Conservation (phyloP, 2,888 invertebrate species). For the Sylvicola fuscatus region DNA sequence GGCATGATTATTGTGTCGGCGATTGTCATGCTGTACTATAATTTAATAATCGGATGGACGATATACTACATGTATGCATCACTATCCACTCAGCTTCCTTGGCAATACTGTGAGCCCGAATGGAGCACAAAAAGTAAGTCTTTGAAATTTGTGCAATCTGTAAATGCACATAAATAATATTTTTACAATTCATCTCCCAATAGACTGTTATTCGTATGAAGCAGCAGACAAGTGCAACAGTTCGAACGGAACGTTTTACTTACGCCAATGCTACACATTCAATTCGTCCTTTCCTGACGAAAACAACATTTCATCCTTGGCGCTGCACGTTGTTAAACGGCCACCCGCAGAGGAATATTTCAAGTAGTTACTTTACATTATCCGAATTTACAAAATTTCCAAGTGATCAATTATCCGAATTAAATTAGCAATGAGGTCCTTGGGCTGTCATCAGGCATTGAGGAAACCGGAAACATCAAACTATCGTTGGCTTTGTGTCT, state of each 20-base stretch:
- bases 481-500: conserved; percentile 53
- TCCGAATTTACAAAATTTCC: too few species aligned
- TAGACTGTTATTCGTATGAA: conserved; percentile 48
- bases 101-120: conserved; percentile 47
- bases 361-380: conserved; percentile 28
- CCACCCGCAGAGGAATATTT: conserved; percentile 57
- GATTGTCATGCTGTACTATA: conserved; percentile 56
- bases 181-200: conserved; percentile 11
- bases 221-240: conserved; percentile 28
- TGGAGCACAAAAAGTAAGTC: conserved; percentile 46
- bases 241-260: conserved; percentile 39
- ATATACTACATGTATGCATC: conserved; percentile 55
- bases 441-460: conserved; percentile 46
- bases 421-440: conserved; percentile 31
- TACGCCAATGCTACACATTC: conserved; percentile 30
- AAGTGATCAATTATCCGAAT: too few species aligned
- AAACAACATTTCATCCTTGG: conserved; percentile 33
- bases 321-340: conserved; percentile 32
- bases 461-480: conserved; percentile 43
- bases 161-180: background rate
- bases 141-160: conserved; percentile 1
- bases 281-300: conserved; percentile 33
- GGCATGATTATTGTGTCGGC: conserved; percentile 59
- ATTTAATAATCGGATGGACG: conserved; percentile 59
- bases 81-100: conserved; percentile 41